Conservation (phyloP, 2,888 invertebrate species). For the Lasius fuliginosus region DNA sequence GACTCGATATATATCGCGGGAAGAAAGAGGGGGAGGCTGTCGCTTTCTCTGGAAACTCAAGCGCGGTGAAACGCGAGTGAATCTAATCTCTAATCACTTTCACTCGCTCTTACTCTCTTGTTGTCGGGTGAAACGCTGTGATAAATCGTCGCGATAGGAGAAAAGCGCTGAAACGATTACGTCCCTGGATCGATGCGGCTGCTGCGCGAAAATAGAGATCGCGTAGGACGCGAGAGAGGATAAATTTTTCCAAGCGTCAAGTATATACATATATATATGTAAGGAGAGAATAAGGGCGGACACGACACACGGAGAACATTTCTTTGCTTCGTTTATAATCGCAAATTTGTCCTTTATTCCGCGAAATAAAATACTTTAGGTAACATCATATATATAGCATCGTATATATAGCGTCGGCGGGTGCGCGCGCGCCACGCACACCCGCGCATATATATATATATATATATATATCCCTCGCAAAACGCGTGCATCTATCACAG, state of each 20-base stretch:
- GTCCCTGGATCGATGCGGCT: background rate
- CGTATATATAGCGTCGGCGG: slow-evolving; percentile 9
- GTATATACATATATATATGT: no score
- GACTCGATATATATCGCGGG: background rate
- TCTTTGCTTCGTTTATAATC: slow-evolving; percentile 17
- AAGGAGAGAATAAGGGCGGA: background rate
- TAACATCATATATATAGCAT: slow-evolving; percentile 41
- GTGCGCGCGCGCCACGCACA: background rate
- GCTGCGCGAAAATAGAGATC: no score
- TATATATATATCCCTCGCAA: slow-evolving; percentile 15
- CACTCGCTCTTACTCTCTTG: background rate
- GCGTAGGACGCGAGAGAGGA: no score
- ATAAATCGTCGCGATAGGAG: background rate
- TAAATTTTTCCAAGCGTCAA: background rate
- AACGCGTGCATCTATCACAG: slow-evolving; percentile 57
- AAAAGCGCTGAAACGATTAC: background rate
- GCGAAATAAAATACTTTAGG: slow-evolving; percentile 28
- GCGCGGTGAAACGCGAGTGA: slow-evolving; percentile 5
- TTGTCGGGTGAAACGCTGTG: background rate
- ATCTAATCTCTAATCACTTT: slow-evolving; percentile 31
- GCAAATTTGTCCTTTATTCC: slow-evolving; percentile 19
- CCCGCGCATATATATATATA: background rate
- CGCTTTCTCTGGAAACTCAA: slow-evolving; percentile 31
- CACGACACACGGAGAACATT: background rate
- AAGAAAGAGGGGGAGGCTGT: background rate